Evolutionary conservation across 2,113 vertebrate genomes (phyloP).

Genomic region (Pristiophorus japonicus): DNA sequence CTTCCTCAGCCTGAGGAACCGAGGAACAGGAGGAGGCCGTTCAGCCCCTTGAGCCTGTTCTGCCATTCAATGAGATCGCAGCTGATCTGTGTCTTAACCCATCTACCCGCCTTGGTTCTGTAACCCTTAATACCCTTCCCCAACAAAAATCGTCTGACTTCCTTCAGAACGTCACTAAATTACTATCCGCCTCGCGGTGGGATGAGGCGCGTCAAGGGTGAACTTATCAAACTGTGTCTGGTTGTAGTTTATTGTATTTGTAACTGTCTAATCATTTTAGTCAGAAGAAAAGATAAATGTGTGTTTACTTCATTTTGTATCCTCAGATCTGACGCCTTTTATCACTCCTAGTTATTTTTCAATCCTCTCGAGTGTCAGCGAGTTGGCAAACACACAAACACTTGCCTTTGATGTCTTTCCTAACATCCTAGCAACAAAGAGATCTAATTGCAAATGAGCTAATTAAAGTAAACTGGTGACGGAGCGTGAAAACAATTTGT

Average conservation of each 20-base stretch:
- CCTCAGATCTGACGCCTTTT: slow-evolving; percentile 46
- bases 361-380: slow-evolving; percentile 34
- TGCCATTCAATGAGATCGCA: not conserved
- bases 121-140: not conserved
- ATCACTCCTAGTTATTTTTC: slow-evolving; percentile 41
- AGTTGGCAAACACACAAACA: slow-evolving; percentile 32
- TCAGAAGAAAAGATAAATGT: slow-evolving; percentile 49
- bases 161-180: not conserved
- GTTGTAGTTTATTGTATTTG: slow-evolving; percentile 40
- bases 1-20: not conserved
- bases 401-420: slow-evolving; percentile 74
- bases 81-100: not conserved
- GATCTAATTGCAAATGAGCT: slow-evolving; percentile 80
- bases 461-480: slow-evolving; percentile 78
- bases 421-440: slow-evolving; percentile 72
- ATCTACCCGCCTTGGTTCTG: not conserved
- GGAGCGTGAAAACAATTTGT: slow-evolving; percentile 80
- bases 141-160: not conserved
- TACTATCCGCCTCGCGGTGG: not conserved
- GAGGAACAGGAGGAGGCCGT: not conserved
- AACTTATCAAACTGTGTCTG: not conserved
- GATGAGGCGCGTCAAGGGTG: not conserved
- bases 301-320: slow-evolving; percentile 48
- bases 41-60: not conserved
- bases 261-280: slow-evolving; percentile 53